These are phyloP conservation scores for Pungitius pungitius DNA, from an alignment of 2,113 vertebrate species.

Conservation along the genomic window DNA sequence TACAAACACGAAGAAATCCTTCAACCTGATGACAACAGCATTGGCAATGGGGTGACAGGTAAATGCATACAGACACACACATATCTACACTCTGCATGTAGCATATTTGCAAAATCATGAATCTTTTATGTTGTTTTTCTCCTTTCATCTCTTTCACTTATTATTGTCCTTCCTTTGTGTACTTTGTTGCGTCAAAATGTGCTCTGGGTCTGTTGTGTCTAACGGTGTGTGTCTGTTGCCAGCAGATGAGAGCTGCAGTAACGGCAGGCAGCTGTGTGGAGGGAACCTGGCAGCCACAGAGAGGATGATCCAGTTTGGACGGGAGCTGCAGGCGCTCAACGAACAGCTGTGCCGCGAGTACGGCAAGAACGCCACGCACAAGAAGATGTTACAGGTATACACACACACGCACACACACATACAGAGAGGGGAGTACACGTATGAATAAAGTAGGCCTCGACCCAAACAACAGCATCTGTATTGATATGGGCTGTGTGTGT, in stretches of 20 bases:
- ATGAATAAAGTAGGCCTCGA: neutral
- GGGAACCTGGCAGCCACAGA: constrained; percentile 96
- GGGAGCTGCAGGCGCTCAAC: constrained; percentile 93
- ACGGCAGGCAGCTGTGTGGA: constrained; percentile 91
- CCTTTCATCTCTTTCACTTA: neutral
- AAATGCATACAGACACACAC: neutral
- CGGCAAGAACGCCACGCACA: constrained; percentile 91
- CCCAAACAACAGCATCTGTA: neutral
- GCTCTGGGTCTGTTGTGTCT: neutral
- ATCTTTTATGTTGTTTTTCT: neutral
- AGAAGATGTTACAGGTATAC: constrained; percentile 76
- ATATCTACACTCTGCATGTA: neutral
- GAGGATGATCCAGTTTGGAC: constrained; percentile 97
- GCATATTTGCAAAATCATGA: too few species aligned
- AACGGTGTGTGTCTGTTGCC: constrained; percentile 11
- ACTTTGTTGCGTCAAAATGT: neutral
- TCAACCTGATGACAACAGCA: constrained; percentile 93
- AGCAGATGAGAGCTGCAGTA: constrained; percentile 87
- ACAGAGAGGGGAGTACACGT: neutral
- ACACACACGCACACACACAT: neutral
- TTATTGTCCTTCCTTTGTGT: neutral
- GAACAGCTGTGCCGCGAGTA: constrained; percentile 94
- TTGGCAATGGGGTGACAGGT: constrained; percentile 86
- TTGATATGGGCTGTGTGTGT: constrained; percentile 10
- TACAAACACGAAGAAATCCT: constrained; percentile 96